Evolutionary conservation across 2,797 vertebrate species (phyloP).

Genomic region (Pachyuromys duprasi): DNA sequence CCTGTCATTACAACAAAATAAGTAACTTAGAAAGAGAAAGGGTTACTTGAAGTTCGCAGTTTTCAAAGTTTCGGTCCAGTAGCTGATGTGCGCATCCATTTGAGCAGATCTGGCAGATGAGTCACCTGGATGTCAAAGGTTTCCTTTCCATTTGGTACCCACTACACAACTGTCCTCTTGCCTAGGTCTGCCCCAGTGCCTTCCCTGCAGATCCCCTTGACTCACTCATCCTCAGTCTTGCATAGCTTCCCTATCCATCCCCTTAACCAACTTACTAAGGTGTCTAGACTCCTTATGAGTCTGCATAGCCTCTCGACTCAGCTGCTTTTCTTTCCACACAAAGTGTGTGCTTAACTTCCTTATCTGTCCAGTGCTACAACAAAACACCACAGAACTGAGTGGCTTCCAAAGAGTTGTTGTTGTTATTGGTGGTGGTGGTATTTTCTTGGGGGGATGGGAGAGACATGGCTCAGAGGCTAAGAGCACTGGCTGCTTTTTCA

Average conservation of each 20-base stretch:
- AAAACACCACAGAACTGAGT: background rate
- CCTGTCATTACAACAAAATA: background rate
- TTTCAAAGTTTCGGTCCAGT: background rate
- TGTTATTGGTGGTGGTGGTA: too few relatives aligned
- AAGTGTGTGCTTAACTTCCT: background rate
- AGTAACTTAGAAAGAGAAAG: background rate
- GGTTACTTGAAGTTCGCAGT: background rate
- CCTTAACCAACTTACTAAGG: background rate
- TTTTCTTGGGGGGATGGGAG: too few relatives aligned
- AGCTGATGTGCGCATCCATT: background rate
- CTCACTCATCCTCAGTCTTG: background rate
- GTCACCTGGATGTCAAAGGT: background rate
- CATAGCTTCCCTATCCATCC: background rate
- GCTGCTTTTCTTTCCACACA: background rate
- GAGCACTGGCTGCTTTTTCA: too few relatives aligned
- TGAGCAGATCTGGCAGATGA: background rate
- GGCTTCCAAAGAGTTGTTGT: background rate
- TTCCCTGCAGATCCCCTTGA: background rate
- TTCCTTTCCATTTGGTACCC: background rate
- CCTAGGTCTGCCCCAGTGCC: background rate
- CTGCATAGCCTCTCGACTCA: background rate
- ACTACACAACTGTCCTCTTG: background rate
- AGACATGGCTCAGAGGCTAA: too few relatives aligned
- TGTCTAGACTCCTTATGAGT: background rate
- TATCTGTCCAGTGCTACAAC: background rate